These are phyloP conservation scores for Sinosuthora webbiana DNA, from an alignment of 2,113 vertebrate genomes.

Conservation along the genomic window DNA sequence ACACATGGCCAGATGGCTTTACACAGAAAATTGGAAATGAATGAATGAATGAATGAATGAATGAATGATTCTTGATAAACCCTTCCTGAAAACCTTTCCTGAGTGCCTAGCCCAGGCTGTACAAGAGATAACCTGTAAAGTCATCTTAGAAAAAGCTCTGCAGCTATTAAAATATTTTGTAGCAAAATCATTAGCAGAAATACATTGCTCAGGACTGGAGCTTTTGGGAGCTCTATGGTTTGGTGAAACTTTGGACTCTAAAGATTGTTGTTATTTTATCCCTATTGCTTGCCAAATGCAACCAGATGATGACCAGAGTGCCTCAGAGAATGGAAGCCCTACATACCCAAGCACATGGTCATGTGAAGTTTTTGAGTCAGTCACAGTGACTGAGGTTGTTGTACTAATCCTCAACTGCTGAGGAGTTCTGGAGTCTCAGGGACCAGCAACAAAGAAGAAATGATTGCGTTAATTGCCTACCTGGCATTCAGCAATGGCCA, in stretches of 20 bases:
- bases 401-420: background rate
- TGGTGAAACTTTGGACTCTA: background rate
- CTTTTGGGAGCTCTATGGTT: background rate
- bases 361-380: background rate
- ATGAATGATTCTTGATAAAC: background rate
- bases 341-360: background rate
- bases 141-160: background rate
- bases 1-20: background rate
- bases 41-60: background rate
- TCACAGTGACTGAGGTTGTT: background rate
- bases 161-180: background rate
- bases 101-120: background rate
- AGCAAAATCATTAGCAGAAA: background rate
- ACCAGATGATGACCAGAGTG: background rate
- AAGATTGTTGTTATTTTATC: background rate
- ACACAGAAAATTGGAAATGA: background rate
- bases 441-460: background rate
- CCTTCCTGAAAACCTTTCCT: accelerated
- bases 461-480: background rate
- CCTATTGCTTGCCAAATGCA: background rate
- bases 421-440: background rate
- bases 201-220: background rate
- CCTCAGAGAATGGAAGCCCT: background rate
- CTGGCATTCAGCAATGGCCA: background rate
- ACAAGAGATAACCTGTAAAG: background rate